Evolutionary conservation across 1,140 invertebrate species (phyloP), one percentile per base, ranked within the genome.

Genomic region (Drosophila cardini): DNA sequence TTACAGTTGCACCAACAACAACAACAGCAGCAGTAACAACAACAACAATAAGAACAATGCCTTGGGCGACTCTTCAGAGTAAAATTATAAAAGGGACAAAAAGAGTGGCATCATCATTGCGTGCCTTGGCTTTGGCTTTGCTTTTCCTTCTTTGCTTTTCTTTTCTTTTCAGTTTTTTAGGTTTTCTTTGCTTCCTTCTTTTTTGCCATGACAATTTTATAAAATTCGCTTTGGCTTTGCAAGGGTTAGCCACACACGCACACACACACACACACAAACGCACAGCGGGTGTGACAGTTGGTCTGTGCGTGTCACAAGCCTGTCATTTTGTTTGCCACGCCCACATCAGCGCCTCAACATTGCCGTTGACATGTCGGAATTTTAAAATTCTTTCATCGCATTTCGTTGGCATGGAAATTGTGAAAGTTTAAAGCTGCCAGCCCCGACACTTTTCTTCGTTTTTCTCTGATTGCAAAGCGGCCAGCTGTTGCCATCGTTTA

Each of bases 271-370:
- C 55, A 60, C 53, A 40, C 46, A 50, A 43, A 53, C 18, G 18
- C 65, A 61, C 62, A 76, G 79, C 62, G 83, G 80, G 79, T 77
- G 84, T 89, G 83, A 87, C 83, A 87, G 83, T 87, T 89, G 83
- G 84, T 89, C 83, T 87, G 83, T 87, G 84, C 84, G 83, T 87
- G 83, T 87, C 83, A 87, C 64, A 75, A 68, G 76, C 76, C 84
- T 87, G 84, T 87, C 84, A 87, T 89, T 79, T 79, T 45, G 83
- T 34, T 65, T 71, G 84, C 72, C 84, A 78, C 72, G 48, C 68
- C 84, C 74, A 42, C 67, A 45, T 34, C 32, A 40, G 48, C 65
- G 52, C 72, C 65, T 52, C 43, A 50, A 36, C 53, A 60, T 60
- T 69, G 65, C 21, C 65, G 67, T 70, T 79, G 83, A 79, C 83